phyloP scores from a whole-genome alignment of 1,140 invertebrate species.

The Triops cancriformis region DNA sequence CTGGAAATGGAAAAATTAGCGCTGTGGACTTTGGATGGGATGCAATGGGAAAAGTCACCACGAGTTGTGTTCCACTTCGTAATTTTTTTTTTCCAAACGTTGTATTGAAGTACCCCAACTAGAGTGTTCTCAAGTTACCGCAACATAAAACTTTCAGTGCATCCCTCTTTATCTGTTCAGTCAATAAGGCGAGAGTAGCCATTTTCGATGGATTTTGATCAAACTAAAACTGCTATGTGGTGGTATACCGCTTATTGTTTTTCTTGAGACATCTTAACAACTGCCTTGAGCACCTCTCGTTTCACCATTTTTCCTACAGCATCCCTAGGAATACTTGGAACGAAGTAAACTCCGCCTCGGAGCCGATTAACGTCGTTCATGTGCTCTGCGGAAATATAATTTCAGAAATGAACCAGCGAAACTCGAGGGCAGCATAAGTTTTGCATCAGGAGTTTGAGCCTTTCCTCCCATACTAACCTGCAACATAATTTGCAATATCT shows the following conservation, averaged over 20 bases:
- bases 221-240: background rate
- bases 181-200: background rate
- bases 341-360: slow-evolving; percentile 16
- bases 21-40: no score
- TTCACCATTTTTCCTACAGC: slow-evolving; percentile 5
- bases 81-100: no score
- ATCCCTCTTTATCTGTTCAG: no score
- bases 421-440: background rate
- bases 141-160: no score
- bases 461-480: background rate
- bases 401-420: background rate
- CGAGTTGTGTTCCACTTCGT: no score
- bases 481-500: slow-evolving; percentile 27
- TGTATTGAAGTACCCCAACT: no score
- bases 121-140: no score
- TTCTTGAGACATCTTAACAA: background rate
- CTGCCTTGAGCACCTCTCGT: background rate
- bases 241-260: background rate
- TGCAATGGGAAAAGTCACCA: no score
- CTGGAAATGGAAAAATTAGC: no score
- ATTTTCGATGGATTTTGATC: background rate
- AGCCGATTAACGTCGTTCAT: background rate
- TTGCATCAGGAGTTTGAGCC: no score
- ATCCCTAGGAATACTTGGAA: background rate
- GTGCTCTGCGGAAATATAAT: background rate